phyloP scores from a whole-genome alignment of 2,888 invertebrate species.

The Dascillus cervinus region DNA sequence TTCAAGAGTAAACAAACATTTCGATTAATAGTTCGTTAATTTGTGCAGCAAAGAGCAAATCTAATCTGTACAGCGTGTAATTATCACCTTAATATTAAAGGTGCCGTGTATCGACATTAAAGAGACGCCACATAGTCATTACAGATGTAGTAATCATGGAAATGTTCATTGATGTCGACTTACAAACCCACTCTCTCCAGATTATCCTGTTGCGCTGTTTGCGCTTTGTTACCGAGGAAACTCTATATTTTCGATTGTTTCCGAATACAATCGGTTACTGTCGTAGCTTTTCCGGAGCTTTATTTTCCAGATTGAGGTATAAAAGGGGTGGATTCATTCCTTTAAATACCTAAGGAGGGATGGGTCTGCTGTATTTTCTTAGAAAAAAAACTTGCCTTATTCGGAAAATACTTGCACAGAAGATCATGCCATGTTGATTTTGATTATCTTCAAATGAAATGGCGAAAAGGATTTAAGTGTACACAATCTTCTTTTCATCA shows the following conservation, averaged over 20 bases:
- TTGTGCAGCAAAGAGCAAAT: no score
- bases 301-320: conserved; percentile 3
- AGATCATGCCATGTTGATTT: conserved; percentile 3
- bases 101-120: background rate
- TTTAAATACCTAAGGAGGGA: no score
- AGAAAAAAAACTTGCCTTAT: no score
- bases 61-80: no score
- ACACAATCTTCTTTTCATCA: no score
- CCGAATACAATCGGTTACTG: conserved; percentile 12
- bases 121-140: conserved; percentile 2
- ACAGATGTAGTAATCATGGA: conserved; percentile 9
- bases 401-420: background rate
- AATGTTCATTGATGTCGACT: conserved; percentile 18
- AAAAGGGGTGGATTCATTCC: conserved; percentile 4
- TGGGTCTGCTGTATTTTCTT: no score
- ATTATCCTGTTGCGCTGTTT: conserved; percentile 26
- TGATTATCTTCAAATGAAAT: conserved; percentile 12
- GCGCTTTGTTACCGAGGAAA: conserved; percentile 22
- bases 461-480: conserved; percentile 13
- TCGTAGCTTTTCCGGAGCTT: conserved; percentile 8
- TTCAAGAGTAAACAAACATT: no score
- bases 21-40: no score
- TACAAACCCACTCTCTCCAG: conserved; percentile 17
- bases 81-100: no score
- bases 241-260: conserved; percentile 17